phyloP scores from a whole-genome alignment of 2,888 invertebrate genomes.

The Venusia cambrica region DNA sequence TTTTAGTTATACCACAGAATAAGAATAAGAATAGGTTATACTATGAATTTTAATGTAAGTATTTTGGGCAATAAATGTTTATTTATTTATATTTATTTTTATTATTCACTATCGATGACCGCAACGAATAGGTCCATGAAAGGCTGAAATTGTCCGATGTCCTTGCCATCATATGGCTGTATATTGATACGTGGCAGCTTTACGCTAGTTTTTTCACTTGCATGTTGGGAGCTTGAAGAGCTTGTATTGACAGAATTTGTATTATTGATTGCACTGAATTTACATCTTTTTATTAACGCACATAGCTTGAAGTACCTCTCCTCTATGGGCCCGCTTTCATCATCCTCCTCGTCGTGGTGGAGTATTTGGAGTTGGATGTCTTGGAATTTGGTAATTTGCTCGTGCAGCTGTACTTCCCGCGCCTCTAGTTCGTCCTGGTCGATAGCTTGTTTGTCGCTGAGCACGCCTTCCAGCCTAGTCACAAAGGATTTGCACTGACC shows the following conservation, averaged over 20 bases:
- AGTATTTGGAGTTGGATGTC: neutral
- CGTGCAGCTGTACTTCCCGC: neutral
- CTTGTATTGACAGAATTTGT: too few species aligned
- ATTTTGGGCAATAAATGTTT: too few species aligned
- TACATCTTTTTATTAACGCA: neutral
- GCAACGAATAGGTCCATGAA: constrained; percentile 3
- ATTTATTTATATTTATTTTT: too few species aligned
- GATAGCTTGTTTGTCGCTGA: neutral
- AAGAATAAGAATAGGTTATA: too few species aligned
- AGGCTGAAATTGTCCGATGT: neutral
- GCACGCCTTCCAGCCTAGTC: neutral
- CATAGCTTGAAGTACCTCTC: neutral
- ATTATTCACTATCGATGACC: neutral
- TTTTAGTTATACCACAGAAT: too few species aligned
- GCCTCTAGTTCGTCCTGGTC: neutral
- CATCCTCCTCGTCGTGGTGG: neutral
- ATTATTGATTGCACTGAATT: neutral
- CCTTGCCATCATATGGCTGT: neutral
- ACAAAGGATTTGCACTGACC: neutral
- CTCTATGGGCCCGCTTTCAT: neutral
- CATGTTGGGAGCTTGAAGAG: too few species aligned
- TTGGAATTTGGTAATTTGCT: neutral
- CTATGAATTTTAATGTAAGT: too few species aligned
- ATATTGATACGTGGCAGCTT: constrained; percentile 3
- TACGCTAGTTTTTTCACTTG: too few species aligned